Evolutionary conservation across 2,888 invertebrate species (phyloP), one percentile per base, ranked within the genome.

Genomic region (Azorinus chamasolen): DNA sequence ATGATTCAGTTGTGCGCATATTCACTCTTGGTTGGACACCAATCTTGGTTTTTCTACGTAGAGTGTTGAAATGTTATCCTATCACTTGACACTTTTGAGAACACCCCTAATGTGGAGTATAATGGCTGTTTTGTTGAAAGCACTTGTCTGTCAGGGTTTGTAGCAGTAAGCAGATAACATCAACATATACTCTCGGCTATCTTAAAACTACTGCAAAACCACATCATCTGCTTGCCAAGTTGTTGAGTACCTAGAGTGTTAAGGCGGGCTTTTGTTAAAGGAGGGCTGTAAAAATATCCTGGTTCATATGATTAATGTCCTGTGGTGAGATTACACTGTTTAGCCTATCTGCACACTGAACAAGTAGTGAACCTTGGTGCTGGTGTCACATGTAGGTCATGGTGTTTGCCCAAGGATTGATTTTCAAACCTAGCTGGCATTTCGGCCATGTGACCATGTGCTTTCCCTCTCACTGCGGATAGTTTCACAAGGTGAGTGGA

Each of bases 71-170:
- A 32, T 32, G 32, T 32, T 32, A 32, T 10, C 32, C 32, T 6
- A 10, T 32, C 5, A 6, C 10, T 10, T 32, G 32, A 4, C 32
- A 32, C 32, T 63, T 63, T 66, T 58, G 71, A 71, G 63, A 71
- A 37, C 20, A 20, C 70, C 66, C 54, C 46, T 16, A 14, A 39
- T 27, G 48, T 27, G 12, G 32, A 46, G 63, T 57, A 71, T 71
- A 71, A 71, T 71, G 55, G 63, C 63, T 71, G 71, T 63, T 62
- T 70, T 70, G 70, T 70, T 70, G 57, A 70, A 55, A 50, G 70
- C 62, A 53, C 51, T 71, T 51, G 48, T 61, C 63, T 71, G 63
- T 63, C 63, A 63, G 71, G 50, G 57, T 48, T 32, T 24, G 54
- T 63, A 50, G 57, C 71, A 46, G 24, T 39, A 63, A 63, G 71